Conservation (phyloP, 2,888 invertebrate species). For the Drosophila nr. fundita region DNA sequence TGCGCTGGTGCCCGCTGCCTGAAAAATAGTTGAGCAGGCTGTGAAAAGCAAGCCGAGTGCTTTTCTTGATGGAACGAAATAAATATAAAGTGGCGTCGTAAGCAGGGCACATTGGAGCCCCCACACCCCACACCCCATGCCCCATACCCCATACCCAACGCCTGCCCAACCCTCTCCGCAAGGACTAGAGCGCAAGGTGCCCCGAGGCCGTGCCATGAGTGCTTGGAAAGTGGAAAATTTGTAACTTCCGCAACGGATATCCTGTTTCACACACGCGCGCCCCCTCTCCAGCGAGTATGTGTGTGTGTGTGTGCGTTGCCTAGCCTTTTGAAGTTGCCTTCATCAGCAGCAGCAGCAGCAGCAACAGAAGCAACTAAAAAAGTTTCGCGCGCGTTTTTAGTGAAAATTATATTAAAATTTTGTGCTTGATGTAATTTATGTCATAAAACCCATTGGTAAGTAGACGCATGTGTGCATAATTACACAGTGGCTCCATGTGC, state of each 20-base stretch:
- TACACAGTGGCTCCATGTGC: slow-evolving; percentile 27
- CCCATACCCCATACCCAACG: background rate
- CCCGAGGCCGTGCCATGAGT: slow-evolving; percentile 52
- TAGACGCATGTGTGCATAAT: slow-evolving; percentile 62
- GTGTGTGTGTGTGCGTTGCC: slow-evolving; percentile 20
- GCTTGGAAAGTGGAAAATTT: slow-evolving; percentile 82
- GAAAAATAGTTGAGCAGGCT: slow-evolving; percentile 59
- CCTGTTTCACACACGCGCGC: slow-evolving; percentile 75
- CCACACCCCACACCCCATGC: background rate
- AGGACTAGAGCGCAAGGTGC: slow-evolving; percentile 52
- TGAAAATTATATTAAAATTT: slow-evolving; percentile 84
- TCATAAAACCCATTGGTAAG: slow-evolving; percentile 71
- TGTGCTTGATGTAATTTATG: slow-evolving; percentile 84
- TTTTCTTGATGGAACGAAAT: slow-evolving; percentile 71
- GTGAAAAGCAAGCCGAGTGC: slow-evolving; percentile 63
- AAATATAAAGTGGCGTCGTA: slow-evolving; percentile 79
- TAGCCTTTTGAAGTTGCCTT: slow-evolving; percentile 50
- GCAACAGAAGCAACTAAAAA: slow-evolving; percentile 62
- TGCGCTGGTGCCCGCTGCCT: slow-evolving; percentile 37
- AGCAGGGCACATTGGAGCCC: slow-evolving; percentile 73
- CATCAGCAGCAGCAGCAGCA: slow-evolving; percentile 29
- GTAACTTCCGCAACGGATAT: slow-evolving; percentile 83
- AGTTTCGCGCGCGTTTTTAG: slow-evolving; percentile 80
- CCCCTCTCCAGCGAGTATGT: slow-evolving; percentile 14
- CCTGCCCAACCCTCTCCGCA: background rate